Percentiles rank a stretch among this genome's conserved stretches.
Evolutionary conservation across 1,140 invertebrate species (phyloP).

Genomic region (Anadara kagoshimensis): DNA sequence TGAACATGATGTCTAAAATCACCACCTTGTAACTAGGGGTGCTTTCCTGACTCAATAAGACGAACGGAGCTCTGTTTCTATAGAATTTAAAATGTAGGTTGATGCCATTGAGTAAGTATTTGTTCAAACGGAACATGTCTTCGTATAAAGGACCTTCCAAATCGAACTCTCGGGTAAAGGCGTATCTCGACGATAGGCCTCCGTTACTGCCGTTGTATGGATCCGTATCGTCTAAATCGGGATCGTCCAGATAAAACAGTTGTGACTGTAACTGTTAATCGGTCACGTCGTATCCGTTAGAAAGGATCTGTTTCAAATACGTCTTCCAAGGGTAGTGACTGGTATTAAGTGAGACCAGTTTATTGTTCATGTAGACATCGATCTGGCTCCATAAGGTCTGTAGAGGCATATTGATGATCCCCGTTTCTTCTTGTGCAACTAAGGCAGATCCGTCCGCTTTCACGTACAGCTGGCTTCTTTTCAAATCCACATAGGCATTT

Average conservation of each 20-base stretch:
- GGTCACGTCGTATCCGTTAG: background rate
- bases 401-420: slow-evolving; percentile 33
- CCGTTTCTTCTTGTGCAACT: slow-evolving; percentile 20
- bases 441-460: slow-evolving; percentile 34
- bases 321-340: slow-evolving; percentile 40
- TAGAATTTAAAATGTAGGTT: slow-evolving; percentile 11
- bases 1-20: slow-evolving; percentile 8
- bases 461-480: slow-evolving; percentile 21
- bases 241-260: background rate
- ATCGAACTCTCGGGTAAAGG: slow-evolving; percentile 9
- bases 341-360: slow-evolving; percentile 35
- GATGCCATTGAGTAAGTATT: slow-evolving; percentile 10
- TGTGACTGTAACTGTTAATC: background rate
- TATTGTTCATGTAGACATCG: slow-evolving; percentile 41
- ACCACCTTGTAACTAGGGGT: slow-evolving; percentile 15
- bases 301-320: slow-evolving; percentile 29
- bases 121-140: slow-evolving; percentile 11
- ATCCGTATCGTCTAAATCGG: background rate
- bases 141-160: slow-evolving; percentile 12
- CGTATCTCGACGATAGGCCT: background rate
- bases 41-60: slow-evolving; percentile 5
- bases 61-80: slow-evolving; percentile 15
- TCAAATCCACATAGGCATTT: slow-evolving; percentile 39
- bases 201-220: slow-evolving; percentile 1
- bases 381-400: slow-evolving; percentile 39